Evolutionary conservation across 2,888 invertebrate species (phyloP), one percentile per base, ranked within the genome.

Genomic region (Entomobrya proxima): DNA sequence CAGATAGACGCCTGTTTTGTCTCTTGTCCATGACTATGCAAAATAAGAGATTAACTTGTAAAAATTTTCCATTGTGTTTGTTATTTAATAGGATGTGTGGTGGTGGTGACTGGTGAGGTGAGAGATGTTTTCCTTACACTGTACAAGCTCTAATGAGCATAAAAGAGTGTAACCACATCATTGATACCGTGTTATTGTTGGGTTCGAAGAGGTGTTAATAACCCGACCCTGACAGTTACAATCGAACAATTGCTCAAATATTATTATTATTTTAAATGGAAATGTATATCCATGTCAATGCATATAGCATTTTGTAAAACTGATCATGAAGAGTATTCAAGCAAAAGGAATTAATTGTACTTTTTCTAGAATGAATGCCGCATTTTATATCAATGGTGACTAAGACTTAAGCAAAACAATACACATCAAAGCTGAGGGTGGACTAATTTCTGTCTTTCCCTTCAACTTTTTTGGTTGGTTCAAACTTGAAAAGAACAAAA

Each of bases 151-250:
- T 64, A 64, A 64, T 64, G 64, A 64, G 64, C 24, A 64, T 18
- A 64, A 64, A 64, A 35, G 18, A 64, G 32, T 64, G 64, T 35
- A 35, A 64, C 32, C 13, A 61, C 21, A 1, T 30, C n/a, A 61
- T 13, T 32, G n/a, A 6, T n/a, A n/a, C n/a, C n/a, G 30, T 13
- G 15, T 30, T 61, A 30, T 61, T 61, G 5, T 32, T 32, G n/a
- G 35, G 32, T 74, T 44, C 40, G 72, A 55, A 55, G 50, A 83
- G 44, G 82, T 83, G 82, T 83, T 83, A 83, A 83, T 83, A 83
- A 83, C 82, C 82, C 67, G 76, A 76, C 82, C 82, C 75, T 83
- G 82, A 67, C 55, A 80, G 72, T 69, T 13, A 69, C 67, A 79
- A 64, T 64, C 27, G 1, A n/a, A 35, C 40, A 52, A 37, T 44